phyloP scores from a whole-genome alignment of 2,888 invertebrate species.

The Cybosia mesomella region DNA sequence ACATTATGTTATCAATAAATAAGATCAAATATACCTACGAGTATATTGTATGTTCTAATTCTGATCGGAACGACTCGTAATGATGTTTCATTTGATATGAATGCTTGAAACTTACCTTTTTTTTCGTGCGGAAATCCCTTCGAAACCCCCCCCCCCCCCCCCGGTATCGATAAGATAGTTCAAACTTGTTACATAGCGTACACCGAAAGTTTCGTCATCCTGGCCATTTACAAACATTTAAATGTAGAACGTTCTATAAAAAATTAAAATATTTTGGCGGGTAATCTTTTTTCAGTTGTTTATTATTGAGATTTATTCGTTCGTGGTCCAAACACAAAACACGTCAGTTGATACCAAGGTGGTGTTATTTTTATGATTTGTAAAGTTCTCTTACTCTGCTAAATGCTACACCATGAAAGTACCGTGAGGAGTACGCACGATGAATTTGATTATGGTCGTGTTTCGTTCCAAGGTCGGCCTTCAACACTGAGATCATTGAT shows the following conservation, averaged over 20 bases:
- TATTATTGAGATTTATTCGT: too few species aligned
- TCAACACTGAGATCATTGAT: background rate
- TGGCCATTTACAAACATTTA: background rate
- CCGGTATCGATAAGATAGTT: background rate
- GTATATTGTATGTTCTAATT: background rate
- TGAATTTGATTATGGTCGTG: background rate
- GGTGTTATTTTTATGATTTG: too few species aligned
- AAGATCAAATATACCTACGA: background rate
- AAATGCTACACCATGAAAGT: background rate
- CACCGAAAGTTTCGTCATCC: background rate
- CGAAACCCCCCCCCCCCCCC: too few species aligned
- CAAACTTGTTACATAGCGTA: background rate
- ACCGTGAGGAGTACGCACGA: background rate
- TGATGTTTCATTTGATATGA: constrained; percentile 1
- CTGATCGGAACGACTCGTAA: background rate
- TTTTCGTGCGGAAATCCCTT: too few species aligned
- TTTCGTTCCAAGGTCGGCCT: background rate
- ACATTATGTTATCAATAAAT: background rate
- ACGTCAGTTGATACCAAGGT: too few species aligned
- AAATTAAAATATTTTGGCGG: too few species aligned
- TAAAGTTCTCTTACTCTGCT: too few species aligned
- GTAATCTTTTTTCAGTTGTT: too few species aligned
- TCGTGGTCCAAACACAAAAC: too few species aligned
- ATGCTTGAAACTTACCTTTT: too few species aligned
- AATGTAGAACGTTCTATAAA: background rate